Conservation (phyloP, 2,797 vertebrate genomes). For the Gila robusta region DNA sequence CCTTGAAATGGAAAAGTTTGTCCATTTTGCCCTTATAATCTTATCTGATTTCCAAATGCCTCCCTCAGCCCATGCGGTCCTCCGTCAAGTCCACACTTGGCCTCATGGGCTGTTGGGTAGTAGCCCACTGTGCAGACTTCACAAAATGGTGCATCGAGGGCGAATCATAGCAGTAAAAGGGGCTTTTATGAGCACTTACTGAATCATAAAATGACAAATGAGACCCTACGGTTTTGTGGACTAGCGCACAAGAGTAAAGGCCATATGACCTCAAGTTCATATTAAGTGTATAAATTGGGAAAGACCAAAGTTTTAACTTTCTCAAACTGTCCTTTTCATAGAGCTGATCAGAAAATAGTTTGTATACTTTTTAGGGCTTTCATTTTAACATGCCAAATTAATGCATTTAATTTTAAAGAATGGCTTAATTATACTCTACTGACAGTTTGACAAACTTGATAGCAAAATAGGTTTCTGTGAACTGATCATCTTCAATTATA, state of each 20-base stretch:
- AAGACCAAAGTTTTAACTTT: background rate
- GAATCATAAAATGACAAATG: conserved; percentile 43
- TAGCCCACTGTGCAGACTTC: background rate
- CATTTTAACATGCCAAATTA: background rate
- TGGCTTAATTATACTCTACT: background rate
- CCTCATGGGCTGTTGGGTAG: background rate
- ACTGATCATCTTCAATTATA: background rate
- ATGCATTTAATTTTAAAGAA: background rate
- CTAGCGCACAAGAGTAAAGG: background rate
- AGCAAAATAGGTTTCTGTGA: background rate
- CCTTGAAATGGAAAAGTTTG: background rate
- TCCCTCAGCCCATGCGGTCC: background rate
- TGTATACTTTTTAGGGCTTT: background rate
- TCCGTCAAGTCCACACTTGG: background rate
- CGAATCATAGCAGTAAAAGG: conserved; percentile 10
- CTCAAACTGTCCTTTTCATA: conserved; percentile 1
- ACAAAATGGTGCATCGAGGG: conserved; percentile 18
- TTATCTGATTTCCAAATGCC: conserved; percentile 4
- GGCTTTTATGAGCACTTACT: conserved; percentile 20
- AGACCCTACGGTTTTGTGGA: background rate
- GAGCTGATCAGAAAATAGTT: background rate
- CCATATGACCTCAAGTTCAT: background rate
- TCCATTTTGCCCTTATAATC: background rate
- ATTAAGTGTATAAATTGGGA: background rate
- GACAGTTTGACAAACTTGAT: background rate